Conservation (phyloP, 35 echinoderm and acorn worm genomes). For the Ophioderma brevispina region DNA sequence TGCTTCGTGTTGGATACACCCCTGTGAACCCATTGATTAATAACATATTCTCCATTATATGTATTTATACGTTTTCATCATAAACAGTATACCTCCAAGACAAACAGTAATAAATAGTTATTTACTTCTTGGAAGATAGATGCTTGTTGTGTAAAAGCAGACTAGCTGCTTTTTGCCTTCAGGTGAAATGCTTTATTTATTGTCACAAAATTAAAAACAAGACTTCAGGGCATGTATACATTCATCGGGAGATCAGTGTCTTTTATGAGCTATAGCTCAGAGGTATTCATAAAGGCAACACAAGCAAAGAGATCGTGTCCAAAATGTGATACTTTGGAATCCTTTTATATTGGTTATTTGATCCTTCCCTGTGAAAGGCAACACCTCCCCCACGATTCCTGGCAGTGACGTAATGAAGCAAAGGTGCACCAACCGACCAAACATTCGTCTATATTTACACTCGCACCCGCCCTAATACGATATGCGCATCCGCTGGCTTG, state of each 20-base stretch:
- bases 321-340: not conserved
- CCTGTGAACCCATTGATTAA: too few relatives aligned
- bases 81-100: too few relatives aligned
- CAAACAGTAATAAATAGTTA: too few relatives aligned
- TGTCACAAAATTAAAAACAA: slow-evolving; percentile 4
- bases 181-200: too few relatives aligned
- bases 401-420: not conserved
- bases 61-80: too few relatives aligned
- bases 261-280: not conserved
- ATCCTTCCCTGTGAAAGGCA: not conserved
- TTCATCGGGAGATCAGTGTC: not conserved
- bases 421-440: not conserved
- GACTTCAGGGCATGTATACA: not conserved
- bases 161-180: too few relatives aligned
- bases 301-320: not conserved
- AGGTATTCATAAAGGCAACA: not conserved
- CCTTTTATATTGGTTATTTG: slow-evolving; percentile 7
- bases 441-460: not conserved
- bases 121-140: too few relatives aligned
- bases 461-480: not conserved
- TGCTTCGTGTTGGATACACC: too few relatives aligned
- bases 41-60: too few relatives aligned
- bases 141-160: too few relatives aligned
- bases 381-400: not conserved
- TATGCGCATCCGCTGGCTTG: not conserved